Evolutionary conservation across 2,113 vertebrate species (phyloP).

Genomic region (Microcebus griseorufus): DNA sequence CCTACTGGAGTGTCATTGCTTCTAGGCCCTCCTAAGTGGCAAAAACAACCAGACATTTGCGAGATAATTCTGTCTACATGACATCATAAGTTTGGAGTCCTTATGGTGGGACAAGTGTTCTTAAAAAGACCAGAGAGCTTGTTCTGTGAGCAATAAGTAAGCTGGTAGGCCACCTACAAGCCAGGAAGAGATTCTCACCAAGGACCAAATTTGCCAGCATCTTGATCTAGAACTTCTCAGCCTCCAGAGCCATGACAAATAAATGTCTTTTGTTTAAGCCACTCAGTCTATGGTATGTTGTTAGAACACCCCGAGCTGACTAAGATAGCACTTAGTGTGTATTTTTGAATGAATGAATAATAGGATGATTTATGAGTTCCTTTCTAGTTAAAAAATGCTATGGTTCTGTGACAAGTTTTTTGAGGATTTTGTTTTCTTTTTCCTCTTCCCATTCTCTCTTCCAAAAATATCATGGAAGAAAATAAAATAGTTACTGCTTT

Average conservation of each 20-base stretch:
- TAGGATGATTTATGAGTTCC: not conserved
- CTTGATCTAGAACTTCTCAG: not conserved
- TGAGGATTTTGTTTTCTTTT: not conserved
- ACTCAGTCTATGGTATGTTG: not conserved
- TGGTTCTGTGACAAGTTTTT: not conserved
- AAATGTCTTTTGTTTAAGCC: not conserved
- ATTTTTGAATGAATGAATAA: not conserved
- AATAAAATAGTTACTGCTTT: not conserved
- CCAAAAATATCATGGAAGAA: not conserved
- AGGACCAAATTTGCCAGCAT: not conserved
- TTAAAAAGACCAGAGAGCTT: not conserved
- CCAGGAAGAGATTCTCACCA: not conserved
- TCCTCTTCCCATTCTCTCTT: not conserved
- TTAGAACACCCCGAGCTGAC: not conserved
- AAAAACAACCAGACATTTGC: not conserved
- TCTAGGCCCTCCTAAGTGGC: not conserved
- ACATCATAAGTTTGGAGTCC: not conserved
- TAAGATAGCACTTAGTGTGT: not conserved
- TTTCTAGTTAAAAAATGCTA: not conserved
- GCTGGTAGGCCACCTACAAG: not conserved
- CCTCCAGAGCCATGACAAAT: not conserved
- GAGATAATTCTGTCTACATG: not conserved
- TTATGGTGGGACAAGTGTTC: not conserved
- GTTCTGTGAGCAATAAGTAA: not conserved
- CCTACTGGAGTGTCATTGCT: not conserved